These are phyloP conservation scores for Epirrita christyi DNA, from an alignment of 2,888 invertebrate species.

Conservation along the genomic window DNA sequence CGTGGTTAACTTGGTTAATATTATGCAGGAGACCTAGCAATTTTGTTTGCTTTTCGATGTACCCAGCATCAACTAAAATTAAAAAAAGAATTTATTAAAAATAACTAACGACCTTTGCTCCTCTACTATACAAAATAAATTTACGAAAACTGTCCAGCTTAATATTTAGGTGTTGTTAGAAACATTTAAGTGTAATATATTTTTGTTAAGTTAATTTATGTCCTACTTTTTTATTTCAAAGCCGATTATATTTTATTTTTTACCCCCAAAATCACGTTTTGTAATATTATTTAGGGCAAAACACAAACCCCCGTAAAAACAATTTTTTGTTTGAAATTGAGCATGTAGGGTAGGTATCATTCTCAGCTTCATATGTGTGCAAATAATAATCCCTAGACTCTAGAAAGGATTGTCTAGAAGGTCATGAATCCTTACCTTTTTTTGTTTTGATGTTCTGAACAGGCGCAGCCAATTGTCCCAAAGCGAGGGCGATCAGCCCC, in stretches of 20 bases:
- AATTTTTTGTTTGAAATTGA: too few species aligned
- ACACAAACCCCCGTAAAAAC: too few species aligned
- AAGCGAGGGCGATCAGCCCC: conserved; percentile 54
- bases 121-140: background rate
- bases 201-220: background rate
- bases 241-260: too few species aligned
- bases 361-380: too few species aligned
- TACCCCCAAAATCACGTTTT: too few species aligned
- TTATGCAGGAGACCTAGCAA: conserved; percentile 75
- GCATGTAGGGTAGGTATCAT: too few species aligned
- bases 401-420: too few species aligned
- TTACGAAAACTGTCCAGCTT: too few species aligned
- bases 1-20: conserved; percentile 60
- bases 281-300: too few species aligned
- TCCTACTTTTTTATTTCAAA: background rate
- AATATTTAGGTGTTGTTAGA: too few species aligned
- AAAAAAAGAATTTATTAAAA: conserved; percentile 5
- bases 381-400: too few species aligned
- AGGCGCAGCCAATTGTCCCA: conserved; percentile 44
- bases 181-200: background rate
- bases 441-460: conserved; percentile 35
- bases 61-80: conserved; percentile 49
- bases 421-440: conserved; percentile 35
- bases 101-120: background rate
- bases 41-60: conserved; percentile 65